Evolutionary conservation across 92 coral and sea anemone genomes (phyloP), one percentile per base, ranked within the genome.

Genomic region (Phenganax stokvisi): DNA sequence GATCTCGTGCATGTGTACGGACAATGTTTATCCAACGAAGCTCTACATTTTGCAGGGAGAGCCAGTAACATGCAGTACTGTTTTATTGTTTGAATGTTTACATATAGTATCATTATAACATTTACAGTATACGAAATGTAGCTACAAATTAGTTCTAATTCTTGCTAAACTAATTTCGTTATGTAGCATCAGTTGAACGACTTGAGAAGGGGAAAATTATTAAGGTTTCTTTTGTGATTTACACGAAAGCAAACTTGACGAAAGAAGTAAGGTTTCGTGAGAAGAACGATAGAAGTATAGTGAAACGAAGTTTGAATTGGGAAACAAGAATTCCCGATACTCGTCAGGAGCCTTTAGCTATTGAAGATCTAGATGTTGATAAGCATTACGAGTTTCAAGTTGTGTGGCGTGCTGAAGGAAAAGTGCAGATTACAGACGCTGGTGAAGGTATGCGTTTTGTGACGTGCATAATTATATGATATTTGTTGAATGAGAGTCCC

Each of bases 331-430:
- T 54, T 25, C 51, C 77, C 27, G 57, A 59, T 17, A 28, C 59
- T 31, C 25, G 28, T 31, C 66, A 76, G 44, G 56, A 20, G 44
- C 54, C 69, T 4, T 25, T 57, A 6, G 56, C 60, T 31, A 76
- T 93, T 51, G 82, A 83, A 29, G 85, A 87, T 54, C 76, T 93
- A n/a, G 75, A 87, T 31, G 97, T 97, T 0, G 63, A 80, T 16
- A 93, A 92, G 0, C 82, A 57, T 6, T 91, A 93, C 65, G 86
- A 87, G 20, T 93, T 93, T 77, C 57, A 16, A 54, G 87, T 91
- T 44, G 27, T 76, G 71, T 76, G 81, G 81, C 37, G 1, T 58
- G 81, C 31, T 76, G 81, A 53, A 11, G 71, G 53, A 20, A 10
- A 76, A 52, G 1, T 12, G 6, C 81, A 76, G 44, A 76, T 76